phyloP scores from a whole-genome alignment of 2,888 invertebrate species.

The Nipponacmea schrenckii region DNA sequence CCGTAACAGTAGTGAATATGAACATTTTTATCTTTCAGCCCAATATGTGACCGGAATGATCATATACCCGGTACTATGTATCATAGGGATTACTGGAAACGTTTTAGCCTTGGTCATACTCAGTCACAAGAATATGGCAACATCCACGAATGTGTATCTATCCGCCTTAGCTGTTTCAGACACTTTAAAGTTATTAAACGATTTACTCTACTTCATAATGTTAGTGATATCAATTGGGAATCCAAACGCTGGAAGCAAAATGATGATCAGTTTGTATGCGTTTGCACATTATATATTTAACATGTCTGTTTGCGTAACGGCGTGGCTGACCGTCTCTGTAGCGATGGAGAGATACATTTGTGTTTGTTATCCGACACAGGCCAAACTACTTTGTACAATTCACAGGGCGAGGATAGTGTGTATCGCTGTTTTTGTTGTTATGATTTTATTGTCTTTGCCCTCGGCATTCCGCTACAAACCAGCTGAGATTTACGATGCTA shows the following conservation, averaged over 20 bases:
- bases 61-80: constrained; percentile 57
- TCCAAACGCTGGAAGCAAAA: constrained; percentile 36
- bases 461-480: constrained; percentile 59
- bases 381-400: constrained; percentile 50
- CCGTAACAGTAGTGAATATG: constrained; percentile 33
- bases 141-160: constrained; percentile 61
- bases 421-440: constrained; percentile 52
- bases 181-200: constrained; percentile 58
- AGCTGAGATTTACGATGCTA: constrained; percentile 39
- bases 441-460: constrained; percentile 60
- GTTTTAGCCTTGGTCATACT: constrained; percentile 55
- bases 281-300: constrained; percentile 63
- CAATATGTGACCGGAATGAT: constrained; percentile 57
- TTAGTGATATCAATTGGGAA: constrained; percentile 44
- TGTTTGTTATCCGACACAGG: constrained; percentile 59
- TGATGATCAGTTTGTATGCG: constrained; percentile 55
- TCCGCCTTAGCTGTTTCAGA: constrained; percentile 60
- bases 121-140: constrained; percentile 50
- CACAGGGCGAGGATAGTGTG: constrained; percentile 45
- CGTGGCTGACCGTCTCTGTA: constrained; percentile 63
- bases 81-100: constrained; percentile 57
- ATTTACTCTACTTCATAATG: constrained; percentile 58
- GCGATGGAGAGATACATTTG: constrained; percentile 61
- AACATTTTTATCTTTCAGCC: constrained; percentile 53
- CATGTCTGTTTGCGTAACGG: constrained; percentile 57